A percentile compares a stretch with the other conserved stretches of the same genome.
Evolutionary conservation across 2,113 vertebrate species (phyloP).

Genomic region (Neotoma lepida): DNA sequence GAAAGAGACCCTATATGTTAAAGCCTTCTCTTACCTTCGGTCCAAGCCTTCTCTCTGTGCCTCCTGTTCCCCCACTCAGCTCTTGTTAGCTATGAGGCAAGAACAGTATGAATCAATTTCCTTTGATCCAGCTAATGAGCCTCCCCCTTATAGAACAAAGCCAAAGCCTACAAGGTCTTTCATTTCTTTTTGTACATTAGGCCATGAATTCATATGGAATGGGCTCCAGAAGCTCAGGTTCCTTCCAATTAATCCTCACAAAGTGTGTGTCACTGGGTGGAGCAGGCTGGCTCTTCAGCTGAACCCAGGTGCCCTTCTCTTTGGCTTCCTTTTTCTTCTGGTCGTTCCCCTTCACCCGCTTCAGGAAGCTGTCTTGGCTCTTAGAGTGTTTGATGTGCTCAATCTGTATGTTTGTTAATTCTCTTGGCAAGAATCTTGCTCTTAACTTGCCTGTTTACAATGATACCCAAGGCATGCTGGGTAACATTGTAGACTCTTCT

Average conservation of each 20-base stretch:
- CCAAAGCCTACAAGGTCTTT: no score
- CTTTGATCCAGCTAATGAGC: no score
- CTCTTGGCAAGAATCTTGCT: neutral
- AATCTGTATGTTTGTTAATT: neutral
- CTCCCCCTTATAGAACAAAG: no score
- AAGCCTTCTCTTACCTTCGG: no score
- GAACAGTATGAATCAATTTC: no score
- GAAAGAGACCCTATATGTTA: no score
- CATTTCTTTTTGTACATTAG: no score
- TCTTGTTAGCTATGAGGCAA: no score
- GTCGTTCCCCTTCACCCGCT: neutral
- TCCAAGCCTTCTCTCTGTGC: no score
- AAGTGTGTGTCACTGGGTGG: neutral
- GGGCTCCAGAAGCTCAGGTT: neutral
- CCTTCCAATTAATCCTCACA: neutral
- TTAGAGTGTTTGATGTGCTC: neutral
- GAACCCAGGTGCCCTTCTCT: neutral
- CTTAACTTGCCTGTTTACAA: neutral
- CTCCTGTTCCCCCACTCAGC: no score
- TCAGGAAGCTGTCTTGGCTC: neutral
- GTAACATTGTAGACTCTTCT: neutral
- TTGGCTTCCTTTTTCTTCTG: neutral
- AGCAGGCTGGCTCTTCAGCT: neutral
- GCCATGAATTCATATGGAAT: no score
- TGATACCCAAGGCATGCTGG: neutral